A percentile compares a stretch with the other conserved stretches of the same genome.
These are phyloP conservation scores for Campodea augens DNA, from an alignment of 1,140 invertebrate species.

Conservation along the genomic window DNA sequence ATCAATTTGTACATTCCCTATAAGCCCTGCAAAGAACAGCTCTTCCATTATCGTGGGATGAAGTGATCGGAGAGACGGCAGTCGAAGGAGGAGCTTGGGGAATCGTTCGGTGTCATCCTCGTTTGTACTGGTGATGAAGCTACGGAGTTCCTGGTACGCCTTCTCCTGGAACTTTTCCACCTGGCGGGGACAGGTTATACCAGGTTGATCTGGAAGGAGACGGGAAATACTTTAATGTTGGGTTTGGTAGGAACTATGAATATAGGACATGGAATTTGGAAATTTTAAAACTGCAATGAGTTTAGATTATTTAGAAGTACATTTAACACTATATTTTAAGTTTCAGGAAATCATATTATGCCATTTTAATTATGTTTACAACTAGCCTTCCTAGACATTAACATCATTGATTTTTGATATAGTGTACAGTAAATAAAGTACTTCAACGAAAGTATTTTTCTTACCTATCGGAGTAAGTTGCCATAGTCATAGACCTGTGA, in stretches of 20 bases:
- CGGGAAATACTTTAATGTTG: not conserved
- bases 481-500: no score
- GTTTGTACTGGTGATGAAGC: constrained; percentile 30
- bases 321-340: no score
- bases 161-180: constrained; percentile 51
- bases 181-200: constrained; percentile 20
- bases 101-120: constrained; percentile 35
- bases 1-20: constrained; percentile 81
- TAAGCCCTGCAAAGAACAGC: constrained; percentile 75
- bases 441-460: no score
- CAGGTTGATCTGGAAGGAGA: constrained; percentile 24
- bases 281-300: no score
- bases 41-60: constrained; percentile 67
- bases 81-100: constrained; percentile 44
- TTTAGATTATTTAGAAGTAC: no score
- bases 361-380: constrained; percentile 7
- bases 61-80: constrained; percentile 57
- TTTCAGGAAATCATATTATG: not conserved
- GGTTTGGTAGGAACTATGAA: no score
- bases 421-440: no score
- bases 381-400: no score
- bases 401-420: no score
- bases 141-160: constrained; percentile 45
- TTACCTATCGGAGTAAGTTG: no score
- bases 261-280: no score